phyloP scores from a whole-genome alignment of 2,113 vertebrate genomes.

The Acanthisitta chloris region DNA sequence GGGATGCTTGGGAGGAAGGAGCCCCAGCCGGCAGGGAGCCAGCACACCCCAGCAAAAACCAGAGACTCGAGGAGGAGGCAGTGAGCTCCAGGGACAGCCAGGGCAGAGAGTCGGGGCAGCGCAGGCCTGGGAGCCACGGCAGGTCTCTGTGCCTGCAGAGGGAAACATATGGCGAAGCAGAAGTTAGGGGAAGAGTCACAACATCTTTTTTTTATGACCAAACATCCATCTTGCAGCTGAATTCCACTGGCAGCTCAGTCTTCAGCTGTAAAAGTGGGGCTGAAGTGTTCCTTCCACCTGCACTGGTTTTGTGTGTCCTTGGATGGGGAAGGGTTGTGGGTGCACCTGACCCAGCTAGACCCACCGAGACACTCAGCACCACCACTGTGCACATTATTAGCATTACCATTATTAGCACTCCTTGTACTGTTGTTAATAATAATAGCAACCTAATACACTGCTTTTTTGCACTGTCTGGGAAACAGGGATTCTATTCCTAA shows the following conservation, averaged over 20 bases:
- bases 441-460: background rate
- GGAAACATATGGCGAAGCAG: background rate
- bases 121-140: fast-evolving
- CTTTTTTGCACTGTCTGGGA: background rate
- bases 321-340: background rate
- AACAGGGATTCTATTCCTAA: background rate
- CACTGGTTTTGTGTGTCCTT: background rate
- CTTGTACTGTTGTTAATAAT: background rate
- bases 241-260: background rate
- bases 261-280: background rate
- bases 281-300: background rate
- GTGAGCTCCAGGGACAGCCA: background rate
- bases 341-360: background rate
- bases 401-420: background rate
- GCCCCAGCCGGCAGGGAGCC: background rate
- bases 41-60: background rate
- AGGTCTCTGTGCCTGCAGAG: background rate
- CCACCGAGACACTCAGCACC: background rate
- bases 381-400: fast-evolving
- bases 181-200: background rate
- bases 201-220: background rate
- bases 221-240: background rate
- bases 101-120: fast-evolving
- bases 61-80: background rate
- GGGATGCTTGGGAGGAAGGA: background rate